phyloP scores from a whole-genome alignment of 2,113 vertebrate genomes.

The Stigmatopora argus region DNA sequence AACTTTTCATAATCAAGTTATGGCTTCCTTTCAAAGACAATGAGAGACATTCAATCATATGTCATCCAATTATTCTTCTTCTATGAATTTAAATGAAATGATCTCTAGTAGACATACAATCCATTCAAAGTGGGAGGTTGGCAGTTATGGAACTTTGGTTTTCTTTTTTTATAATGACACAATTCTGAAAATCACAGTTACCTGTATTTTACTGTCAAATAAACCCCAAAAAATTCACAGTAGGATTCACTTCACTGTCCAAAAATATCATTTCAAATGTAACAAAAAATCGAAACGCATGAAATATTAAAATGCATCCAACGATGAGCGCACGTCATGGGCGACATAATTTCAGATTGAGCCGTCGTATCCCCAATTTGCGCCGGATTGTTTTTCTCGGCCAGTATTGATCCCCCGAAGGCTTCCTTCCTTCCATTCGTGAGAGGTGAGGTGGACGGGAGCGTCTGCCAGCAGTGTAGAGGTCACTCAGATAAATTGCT shows the following conservation, averaged over 20 bases:
- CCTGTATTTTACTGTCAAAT: neutral
- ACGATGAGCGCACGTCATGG: neutral
- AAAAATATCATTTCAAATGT: neutral
- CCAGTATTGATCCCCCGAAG: constrained; percentile 78
- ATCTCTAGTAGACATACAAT: too few relatives aligned
- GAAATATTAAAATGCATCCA: neutral
- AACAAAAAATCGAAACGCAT: neutral
- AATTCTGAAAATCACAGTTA: too few relatives aligned
- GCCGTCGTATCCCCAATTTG: constrained; percentile 20
- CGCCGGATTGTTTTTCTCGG: constrained; percentile 70
- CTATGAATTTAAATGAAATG: too few relatives aligned
- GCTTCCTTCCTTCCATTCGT: constrained; percentile 43
- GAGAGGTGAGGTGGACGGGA: constrained; percentile 64
- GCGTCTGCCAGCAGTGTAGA: constrained; percentile 57
- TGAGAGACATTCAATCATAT: too few relatives aligned
- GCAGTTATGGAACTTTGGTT: too few relatives aligned
- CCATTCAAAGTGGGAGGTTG: too few relatives aligned
- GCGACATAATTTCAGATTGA: constrained; percentile 27
- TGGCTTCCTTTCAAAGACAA: too few relatives aligned
- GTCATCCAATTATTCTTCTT: too few relatives aligned
- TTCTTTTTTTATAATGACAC: too few relatives aligned
- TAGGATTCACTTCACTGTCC: neutral
- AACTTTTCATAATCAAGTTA: too few relatives aligned
- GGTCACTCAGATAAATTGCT: constrained; percentile 89
- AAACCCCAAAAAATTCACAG: neutral